Evolutionary conservation across 2,797 vertebrate species (phyloP).

Genomic region (Remorina albescens): DNA sequence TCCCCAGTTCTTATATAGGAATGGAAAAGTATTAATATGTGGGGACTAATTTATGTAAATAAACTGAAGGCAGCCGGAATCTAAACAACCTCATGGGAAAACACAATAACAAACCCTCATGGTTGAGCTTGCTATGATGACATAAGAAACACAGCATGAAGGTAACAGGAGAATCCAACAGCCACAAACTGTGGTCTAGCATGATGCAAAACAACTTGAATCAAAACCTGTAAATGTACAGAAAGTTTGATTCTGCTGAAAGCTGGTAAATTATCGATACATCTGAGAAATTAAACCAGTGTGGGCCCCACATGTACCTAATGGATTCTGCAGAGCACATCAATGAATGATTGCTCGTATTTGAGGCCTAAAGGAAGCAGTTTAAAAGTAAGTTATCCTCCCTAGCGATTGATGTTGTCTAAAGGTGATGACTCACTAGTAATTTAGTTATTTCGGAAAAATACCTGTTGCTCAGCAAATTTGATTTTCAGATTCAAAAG

Average conservation of each 20-base stretch:
- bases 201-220: background rate
- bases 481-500: background rate
- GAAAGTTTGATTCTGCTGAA: background rate
- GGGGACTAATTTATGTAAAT: background rate
- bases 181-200: background rate
- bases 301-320: background rate
- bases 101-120: slow-evolving; percentile 1
- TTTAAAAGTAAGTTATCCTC: background rate
- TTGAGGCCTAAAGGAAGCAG: background rate
- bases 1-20: background rate
- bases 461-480: background rate
- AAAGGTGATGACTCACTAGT: background rate
- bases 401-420: background rate
- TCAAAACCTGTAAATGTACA: background rate
- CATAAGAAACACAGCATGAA: background rate
- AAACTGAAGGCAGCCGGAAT: background rate
- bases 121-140: background rate
- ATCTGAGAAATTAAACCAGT: background rate
- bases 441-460: background rate
- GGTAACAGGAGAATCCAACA: background rate
- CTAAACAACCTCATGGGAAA: background rate
- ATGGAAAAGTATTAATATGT: background rate
- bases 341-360: background rate
- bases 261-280: background rate
- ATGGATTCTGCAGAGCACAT: background rate